Evolutionary conservation across 1,140 invertebrate species (phyloP).

Genomic region (Wiebesia pumilae): DNA sequence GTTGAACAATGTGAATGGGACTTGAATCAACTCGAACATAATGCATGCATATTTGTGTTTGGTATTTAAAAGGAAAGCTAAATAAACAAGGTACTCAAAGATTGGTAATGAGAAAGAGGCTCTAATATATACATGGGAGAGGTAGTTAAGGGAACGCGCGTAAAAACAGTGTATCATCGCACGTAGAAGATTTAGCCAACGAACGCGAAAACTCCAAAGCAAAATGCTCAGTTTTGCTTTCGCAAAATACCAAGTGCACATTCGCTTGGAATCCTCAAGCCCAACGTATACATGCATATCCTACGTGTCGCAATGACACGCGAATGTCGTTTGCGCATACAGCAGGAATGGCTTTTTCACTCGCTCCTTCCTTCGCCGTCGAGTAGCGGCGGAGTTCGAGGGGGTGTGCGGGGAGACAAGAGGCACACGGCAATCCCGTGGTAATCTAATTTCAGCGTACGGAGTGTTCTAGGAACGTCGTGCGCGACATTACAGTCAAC

Average conservation of each 20-base stretch:
- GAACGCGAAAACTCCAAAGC: background rate
- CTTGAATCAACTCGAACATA: too few relatives aligned
- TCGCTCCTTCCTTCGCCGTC: conserved; percentile 12
- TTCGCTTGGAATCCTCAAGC: background rate
- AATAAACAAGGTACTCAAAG: too few relatives aligned
- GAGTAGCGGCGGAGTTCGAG: conserved; percentile 46
- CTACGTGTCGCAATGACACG: conserved; percentile 37
- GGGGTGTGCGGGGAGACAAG: conserved; percentile 45
- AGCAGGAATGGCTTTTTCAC: conserved; percentile 53
- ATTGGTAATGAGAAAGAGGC: too few relatives aligned
- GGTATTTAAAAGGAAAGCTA: too few relatives aligned
- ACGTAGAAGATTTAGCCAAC: background rate
- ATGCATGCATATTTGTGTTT: too few relatives aligned
- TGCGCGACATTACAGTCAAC: conserved; percentile 62
- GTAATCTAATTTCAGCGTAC: conserved; percentile 72
- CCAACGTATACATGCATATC: conserved; percentile 52
- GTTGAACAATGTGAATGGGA: too few relatives aligned
- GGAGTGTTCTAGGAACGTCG: conserved; percentile 69
- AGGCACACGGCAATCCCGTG: conserved; percentile 64
- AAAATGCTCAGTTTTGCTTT: background rate
- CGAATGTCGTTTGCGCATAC: conserved; percentile 31
- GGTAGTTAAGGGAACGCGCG: too few relatives aligned
- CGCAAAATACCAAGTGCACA: too few relatives aligned
- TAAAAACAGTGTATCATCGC: too few relatives aligned
- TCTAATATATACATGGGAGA: too few relatives aligned